phyloP scores from a whole-genome alignment of 2,797 vertebrate species.

The Crenuchus spilurus region DNA sequence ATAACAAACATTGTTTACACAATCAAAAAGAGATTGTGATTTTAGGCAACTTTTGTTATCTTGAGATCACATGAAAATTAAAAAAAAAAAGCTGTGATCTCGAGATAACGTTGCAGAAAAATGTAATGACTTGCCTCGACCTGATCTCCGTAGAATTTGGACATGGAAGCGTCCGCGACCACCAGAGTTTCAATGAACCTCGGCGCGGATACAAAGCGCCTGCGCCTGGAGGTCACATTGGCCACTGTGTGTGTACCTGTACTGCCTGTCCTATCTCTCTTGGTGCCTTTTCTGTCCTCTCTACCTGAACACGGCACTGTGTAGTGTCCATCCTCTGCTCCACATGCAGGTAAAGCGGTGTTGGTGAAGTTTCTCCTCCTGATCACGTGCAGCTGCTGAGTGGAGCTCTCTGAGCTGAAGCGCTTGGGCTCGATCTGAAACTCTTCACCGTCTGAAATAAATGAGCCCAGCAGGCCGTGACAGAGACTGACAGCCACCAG shows the following conservation, averaged over 20 bases:
- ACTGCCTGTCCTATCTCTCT: conserved; percentile 60
- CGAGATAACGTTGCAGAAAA: too few relatives aligned
- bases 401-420: conserved; percentile 51
- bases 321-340: background rate
- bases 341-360: too few relatives aligned
- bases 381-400: conserved; percentile 79
- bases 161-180: conserved; percentile 90
- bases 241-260: too few relatives aligned
- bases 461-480: conserved; percentile 85
- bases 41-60: too few relatives aligned
- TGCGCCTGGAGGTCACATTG: conserved; percentile 12
- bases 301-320: conserved; percentile 50
- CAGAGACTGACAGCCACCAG: conserved; percentile 89
- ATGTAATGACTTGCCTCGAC: conserved; percentile 79
- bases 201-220: conserved; percentile 86
- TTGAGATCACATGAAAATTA: too few relatives aligned
- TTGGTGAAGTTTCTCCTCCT: conserved; percentile 66
- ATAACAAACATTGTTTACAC: too few relatives aligned
- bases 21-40: too few relatives aligned
- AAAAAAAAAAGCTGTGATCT: too few relatives aligned
- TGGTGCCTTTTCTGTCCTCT: conserved; percentile 39
- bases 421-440: conserved; percentile 84
- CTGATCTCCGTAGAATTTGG: conserved; percentile 87
- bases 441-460: conserved; percentile 81
- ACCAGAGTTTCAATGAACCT: conserved; percentile 93